Conservation (phyloP, 2,888 invertebrate species). For the Himalopsyche japonica region DNA sequence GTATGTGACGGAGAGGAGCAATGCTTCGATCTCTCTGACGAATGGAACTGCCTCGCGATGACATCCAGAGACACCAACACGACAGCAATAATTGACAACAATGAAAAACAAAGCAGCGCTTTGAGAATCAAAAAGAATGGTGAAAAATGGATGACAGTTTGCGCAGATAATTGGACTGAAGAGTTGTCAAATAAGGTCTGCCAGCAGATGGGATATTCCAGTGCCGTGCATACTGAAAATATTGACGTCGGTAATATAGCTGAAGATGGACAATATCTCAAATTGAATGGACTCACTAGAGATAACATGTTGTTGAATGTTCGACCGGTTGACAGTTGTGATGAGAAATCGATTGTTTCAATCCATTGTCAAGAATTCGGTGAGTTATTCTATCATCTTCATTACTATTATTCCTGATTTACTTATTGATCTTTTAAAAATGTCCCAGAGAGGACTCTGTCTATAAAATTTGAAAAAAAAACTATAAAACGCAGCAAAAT, state of each 20-base stretch:
- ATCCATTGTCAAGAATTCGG: conserved; percentile 62
- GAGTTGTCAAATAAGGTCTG: conserved; percentile 61
- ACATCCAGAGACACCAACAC: conserved; percentile 12
- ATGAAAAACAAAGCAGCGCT: neutral
- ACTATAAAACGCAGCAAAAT: no score
- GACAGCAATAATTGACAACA: conserved; percentile 21
- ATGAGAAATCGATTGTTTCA: conserved; percentile 52
- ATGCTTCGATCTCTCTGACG: conserved; percentile 66
- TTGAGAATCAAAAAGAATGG: conserved; percentile 30
- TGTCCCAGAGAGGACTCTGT: no score
- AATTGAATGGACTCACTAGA: conserved; percentile 38
- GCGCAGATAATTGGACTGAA: conserved; percentile 59
- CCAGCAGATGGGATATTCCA: conserved; percentile 57
- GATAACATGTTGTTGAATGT: conserved; percentile 51
- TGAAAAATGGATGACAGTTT: conserved; percentile 52
- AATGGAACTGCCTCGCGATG: conserved; percentile 59
- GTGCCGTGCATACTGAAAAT: conserved; percentile 45
- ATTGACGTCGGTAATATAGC: conserved; percentile 11
- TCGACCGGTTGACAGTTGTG: conserved; percentile 50
- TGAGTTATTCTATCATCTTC: conserved; percentile 44
- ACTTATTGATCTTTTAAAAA: no score
- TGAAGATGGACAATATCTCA: neutral
- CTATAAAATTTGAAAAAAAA: no score
- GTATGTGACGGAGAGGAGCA: conserved; percentile 64
- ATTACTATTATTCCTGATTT: neutral